phyloP scores from a whole-genome alignment of 2,888 invertebrate species.

The Phrixothrix hirtus region DNA sequence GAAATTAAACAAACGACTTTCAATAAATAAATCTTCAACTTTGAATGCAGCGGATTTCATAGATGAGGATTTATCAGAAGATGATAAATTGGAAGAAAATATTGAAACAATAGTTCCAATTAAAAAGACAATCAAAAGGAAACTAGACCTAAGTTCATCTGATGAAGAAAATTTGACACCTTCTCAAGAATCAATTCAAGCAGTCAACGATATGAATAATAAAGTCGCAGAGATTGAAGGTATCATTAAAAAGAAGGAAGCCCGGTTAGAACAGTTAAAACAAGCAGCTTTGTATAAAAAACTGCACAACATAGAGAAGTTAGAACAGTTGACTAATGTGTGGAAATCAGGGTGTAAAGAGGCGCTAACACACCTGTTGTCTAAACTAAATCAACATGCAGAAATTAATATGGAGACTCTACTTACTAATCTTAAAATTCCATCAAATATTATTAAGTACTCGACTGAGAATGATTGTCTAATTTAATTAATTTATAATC shows the following conservation, averaged over 20 bases:
- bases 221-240: slow-evolving; percentile 4
- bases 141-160: slow-evolving; percentile 1
- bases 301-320: slow-evolving; percentile 14
- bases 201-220: not conserved
- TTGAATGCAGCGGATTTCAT: too few relatives aligned
- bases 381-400: too few relatives aligned
- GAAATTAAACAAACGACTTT: too few relatives aligned
- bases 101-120: too few relatives aligned
- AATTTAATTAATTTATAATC: too few relatives aligned
- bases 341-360: slow-evolving; percentile 14
- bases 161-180: slow-evolving; percentile 12
- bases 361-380: too few relatives aligned
- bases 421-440: not conserved
- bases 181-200: slow-evolving; percentile 2
- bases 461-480: too few relatives aligned
- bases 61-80: too few relatives aligned
- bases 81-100: too few relatives aligned
- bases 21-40: too few relatives aligned
- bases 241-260: slow-evolving; percentile 10
- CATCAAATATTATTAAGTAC: too few relatives aligned
- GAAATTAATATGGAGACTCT: not conserved
- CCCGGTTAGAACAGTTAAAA: slow-evolving; percentile 9
- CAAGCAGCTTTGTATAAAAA: slow-evolving; percentile 15
- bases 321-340: not conserved
- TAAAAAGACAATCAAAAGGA: too few relatives aligned